Conservation (phyloP, 1,140 invertebrate species). For the Eumeta japonica region DNA sequence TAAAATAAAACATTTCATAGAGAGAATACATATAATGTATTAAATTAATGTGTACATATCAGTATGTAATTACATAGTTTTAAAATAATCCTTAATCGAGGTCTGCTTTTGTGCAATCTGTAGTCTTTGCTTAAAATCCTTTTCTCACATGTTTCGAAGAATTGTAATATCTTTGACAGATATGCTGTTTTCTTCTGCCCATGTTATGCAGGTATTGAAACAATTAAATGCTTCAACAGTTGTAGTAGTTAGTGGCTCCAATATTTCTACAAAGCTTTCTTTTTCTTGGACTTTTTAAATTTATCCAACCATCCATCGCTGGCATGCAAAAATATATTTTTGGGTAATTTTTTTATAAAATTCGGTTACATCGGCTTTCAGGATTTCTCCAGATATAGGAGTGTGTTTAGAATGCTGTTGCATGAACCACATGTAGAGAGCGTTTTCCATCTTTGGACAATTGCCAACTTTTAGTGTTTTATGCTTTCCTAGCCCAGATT, state of each 20-base stretch:
- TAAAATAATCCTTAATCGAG: conserved; percentile 20
- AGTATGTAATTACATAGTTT: conserved; percentile 16
- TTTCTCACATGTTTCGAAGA: conserved; percentile 25
- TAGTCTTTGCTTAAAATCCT: conserved; percentile 17
- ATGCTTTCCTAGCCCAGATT: conserved; percentile 13
- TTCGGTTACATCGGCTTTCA: conserved; percentile 22
- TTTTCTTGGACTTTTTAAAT: conserved; percentile 16
- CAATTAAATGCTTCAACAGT: conserved; percentile 20
- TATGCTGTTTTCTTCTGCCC: conserved; percentile 27
- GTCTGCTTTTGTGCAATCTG: conserved; percentile 18
- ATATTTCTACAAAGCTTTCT: conserved; percentile 21
- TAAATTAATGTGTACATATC: conserved; percentile 12
- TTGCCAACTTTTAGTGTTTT: conserved; percentile 14
- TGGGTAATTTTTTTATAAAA: conserved; percentile 21
- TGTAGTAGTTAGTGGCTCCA: conserved; percentile 18
- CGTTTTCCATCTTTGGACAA: conserved; percentile 14
- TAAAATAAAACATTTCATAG: conserved; percentile 1
- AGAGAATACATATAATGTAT: conserved; percentile 12
- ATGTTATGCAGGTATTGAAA: conserved; percentile 22
- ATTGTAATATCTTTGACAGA: conserved; percentile 27
- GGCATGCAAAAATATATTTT: conserved; percentile 18
- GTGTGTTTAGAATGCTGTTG: conserved; percentile 18
- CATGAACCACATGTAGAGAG: conserved; percentile 17
- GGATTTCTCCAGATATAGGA: conserved; percentile 21
- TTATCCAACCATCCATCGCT: conserved; percentile 20